A percentile compares a stretch with the other conserved stretches of the same genome.
These are phyloP conservation scores for Pseudomyrmex pallidus DNA, from an alignment of 1,140 invertebrate genomes.

Conservation along the genomic window DNA sequence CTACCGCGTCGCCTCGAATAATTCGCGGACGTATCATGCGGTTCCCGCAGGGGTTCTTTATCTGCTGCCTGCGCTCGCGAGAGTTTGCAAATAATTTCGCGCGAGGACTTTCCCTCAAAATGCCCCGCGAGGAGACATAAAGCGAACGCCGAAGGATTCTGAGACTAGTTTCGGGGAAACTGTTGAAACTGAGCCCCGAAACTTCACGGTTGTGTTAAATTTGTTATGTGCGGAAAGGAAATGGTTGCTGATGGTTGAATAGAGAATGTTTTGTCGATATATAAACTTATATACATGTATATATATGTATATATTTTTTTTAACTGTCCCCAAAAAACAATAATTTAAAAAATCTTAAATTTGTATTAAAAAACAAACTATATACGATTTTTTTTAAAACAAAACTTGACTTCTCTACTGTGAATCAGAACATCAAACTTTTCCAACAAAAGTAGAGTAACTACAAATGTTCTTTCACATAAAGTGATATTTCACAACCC, in stretches of 20 bases:
- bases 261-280: not conserved
- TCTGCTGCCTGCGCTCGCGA: conserved; percentile 20
- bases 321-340: not conserved
- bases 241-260: conserved; percentile 4
- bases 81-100: conserved; percentile 54
- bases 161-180: not conserved
- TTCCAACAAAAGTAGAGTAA: not conserved
- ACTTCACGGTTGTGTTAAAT: not conserved
- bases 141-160: conserved; percentile 1
- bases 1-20: conserved; percentile 49
- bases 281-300: too few relatives aligned
- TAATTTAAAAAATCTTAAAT: too few relatives aligned
- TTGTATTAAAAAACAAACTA: too few relatives aligned
- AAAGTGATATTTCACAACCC: conserved; percentile 6
- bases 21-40: conserved; percentile 60
- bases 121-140: conserved; percentile 22
- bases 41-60: conserved; percentile 40
- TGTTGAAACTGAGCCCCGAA: not conserved
- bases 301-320: too few relatives aligned
- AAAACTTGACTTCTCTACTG: too few relatives aligned
- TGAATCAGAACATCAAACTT: too few relatives aligned
- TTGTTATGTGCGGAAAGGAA: not conserved
- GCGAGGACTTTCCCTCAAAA: conserved; percentile 38
- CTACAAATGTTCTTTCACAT: not conserved
- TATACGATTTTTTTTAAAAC: too few relatives aligned